These are phyloP conservation scores for Cheilosia variabilis DNA, from an alignment of 2,888 invertebrate genomes.

Conservation along the genomic window DNA sequence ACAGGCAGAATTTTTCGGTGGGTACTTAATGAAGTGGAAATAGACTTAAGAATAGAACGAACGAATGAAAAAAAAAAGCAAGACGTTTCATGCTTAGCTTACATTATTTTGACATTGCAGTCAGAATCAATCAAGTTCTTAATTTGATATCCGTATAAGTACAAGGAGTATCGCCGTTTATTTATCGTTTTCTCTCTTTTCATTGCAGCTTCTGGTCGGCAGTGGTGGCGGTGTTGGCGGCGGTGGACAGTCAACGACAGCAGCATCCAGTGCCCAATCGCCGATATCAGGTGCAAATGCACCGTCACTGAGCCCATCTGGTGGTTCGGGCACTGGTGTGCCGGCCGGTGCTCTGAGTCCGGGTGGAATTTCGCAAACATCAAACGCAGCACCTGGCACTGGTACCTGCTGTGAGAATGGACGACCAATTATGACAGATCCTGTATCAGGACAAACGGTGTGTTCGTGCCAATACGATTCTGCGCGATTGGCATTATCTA, in stretches of 20 bases:
- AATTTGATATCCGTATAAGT: conserved; percentile 33
- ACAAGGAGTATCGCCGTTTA: not conserved
- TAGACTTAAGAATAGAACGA: conserved; percentile 62
- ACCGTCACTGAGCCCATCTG: conserved; percentile 89
- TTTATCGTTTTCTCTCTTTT: conserved; percentile 70
- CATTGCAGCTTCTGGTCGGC: conserved; percentile 73
- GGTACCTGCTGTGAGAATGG: conserved; percentile 94
- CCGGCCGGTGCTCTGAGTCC: conserved; percentile 82
- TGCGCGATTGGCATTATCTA: conserved; percentile 91
- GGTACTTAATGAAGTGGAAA: conserved; percentile 76
- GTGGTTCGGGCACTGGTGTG: conserved; percentile 83
- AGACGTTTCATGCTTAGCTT: conserved; percentile 7
- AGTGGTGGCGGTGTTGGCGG: conserved; percentile 79
- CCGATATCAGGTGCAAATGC: conserved; percentile 91
- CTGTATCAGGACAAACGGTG: conserved; percentile 95
- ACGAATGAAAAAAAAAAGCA: not conserved
- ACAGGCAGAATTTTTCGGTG: conserved; percentile 57
- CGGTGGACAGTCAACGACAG: conserved; percentile 87
- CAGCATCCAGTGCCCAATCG: conserved; percentile 90
- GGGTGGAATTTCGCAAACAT: conserved; percentile 83
- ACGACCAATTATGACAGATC: conserved; percentile 95
- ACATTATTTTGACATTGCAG: conserved; percentile 68
- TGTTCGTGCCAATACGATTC: conserved; percentile 98
- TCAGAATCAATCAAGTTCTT: conserved; percentile 60
- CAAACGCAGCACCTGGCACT: conserved; percentile 80